Percentiles rank a stretch among this genome's conserved stretches.
Conservation (phyloP, 2,797 vertebrate genomes). For the Smutsia temminckii region DNA sequence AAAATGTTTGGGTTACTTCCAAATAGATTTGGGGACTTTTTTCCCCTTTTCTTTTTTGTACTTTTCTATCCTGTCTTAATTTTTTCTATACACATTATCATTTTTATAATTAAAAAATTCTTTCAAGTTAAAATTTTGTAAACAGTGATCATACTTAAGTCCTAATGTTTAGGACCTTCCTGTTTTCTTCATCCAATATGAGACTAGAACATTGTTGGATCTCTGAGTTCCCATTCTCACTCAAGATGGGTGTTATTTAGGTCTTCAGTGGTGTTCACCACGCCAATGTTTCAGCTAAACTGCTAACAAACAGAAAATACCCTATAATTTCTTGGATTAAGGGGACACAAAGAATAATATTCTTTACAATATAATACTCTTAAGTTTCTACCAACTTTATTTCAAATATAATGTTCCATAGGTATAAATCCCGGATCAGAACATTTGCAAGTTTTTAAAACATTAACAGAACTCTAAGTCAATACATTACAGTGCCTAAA, state of each 20-base stretch:
- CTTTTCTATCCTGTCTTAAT: background rate
- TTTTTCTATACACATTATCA: conserved; percentile 17
- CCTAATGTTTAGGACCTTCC: background rate
- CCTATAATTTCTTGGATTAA: conserved; percentile 33
- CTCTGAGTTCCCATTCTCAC: background rate
- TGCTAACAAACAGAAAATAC: conserved; percentile 54
- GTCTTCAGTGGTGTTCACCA: conserved; percentile 22
- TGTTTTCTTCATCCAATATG: conserved; percentile 25
- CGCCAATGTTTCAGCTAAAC: background rate
- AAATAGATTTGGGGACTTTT: background rate
- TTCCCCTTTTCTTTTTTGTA: background rate
- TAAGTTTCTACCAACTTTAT: conserved; percentile 20
- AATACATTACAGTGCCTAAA: background rate
- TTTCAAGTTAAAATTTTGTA: background rate
- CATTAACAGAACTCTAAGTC: background rate
- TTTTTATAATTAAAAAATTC: conserved; percentile 40
- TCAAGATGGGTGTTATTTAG: background rate
- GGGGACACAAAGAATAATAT: background rate
- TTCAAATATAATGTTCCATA: conserved; percentile 25
- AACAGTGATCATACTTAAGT: background rate
- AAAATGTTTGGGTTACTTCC: conserved; percentile 27
- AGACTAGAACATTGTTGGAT: background rate
- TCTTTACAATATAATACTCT: background rate
- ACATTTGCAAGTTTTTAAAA: conserved; percentile 6
- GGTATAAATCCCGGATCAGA: conserved; percentile 6